A percentile compares a stretch with the other conserved stretches of the same genome.
Evolutionary conservation across 2,113 vertebrate genomes (phyloP).

Genomic region (Lepus americanus): DNA sequence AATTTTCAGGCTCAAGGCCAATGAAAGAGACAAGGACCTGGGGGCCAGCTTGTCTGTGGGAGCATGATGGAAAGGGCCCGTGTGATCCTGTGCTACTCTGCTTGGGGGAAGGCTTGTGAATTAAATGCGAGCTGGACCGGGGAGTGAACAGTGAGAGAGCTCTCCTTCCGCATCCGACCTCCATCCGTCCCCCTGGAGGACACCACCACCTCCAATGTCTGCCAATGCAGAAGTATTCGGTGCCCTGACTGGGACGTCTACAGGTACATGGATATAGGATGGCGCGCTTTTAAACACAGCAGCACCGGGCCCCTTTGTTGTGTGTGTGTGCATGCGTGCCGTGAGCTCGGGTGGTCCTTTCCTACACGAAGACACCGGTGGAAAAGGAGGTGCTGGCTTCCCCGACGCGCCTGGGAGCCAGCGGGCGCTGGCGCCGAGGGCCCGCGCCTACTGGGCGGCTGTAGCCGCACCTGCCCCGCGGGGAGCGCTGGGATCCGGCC

Average conservation of each 20-base stretch:
- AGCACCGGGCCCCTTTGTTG: neutral
- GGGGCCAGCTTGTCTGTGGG: neutral
- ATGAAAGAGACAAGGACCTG: neutral
- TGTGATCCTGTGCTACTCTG: no score
- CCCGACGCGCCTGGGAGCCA: neutral
- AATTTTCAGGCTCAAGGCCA: conserved; percentile 27
- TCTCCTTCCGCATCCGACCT: neutral
- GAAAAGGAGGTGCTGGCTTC: neutral
- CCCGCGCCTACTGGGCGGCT: fast-evolving
- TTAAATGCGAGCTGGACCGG: neutral
- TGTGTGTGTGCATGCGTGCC: no score
- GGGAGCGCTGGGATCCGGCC: neutral
- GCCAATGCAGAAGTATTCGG: neutral
- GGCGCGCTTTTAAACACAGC: neutral
- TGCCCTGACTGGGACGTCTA: neutral
- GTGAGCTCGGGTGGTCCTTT: neutral
- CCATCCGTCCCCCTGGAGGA: neutral
- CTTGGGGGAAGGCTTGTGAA: no score
- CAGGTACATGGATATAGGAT: neutral
- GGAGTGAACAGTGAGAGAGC: neutral
- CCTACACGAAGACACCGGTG: fast-evolving
- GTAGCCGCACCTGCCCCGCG: neutral
- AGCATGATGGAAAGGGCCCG: no score
- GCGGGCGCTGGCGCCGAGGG: neutral
- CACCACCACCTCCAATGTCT: neutral